Evolutionary conservation across 2,888 invertebrate species (phyloP).

Genomic region (Diploptera punctata): DNA sequence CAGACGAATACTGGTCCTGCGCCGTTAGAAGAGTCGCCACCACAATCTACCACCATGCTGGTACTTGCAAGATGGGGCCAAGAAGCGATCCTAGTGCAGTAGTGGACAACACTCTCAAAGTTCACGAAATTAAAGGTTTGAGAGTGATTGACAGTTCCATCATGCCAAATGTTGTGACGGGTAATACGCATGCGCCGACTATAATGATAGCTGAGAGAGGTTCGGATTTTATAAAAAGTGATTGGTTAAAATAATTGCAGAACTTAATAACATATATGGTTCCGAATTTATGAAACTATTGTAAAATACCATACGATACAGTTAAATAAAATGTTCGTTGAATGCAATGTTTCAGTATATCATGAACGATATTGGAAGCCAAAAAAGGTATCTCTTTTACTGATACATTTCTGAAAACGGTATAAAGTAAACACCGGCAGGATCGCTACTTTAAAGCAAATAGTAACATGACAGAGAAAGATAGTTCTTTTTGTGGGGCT

Average conservation of each 20-base stretch:
- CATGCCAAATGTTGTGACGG: slow-evolving; percentile 88
- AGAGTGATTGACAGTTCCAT: slow-evolving; percentile 87
- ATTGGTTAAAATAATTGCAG: slow-evolving; percentile 63
- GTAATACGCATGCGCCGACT: slow-evolving; percentile 88
- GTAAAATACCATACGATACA: no score
- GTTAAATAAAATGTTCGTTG: no score
- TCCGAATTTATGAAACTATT: no score
- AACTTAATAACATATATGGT: no score
- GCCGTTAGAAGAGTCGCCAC: slow-evolving; percentile 84
- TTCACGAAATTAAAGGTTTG: slow-evolving; percentile 75
- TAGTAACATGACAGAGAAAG: no score
- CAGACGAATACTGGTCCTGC: slow-evolving; percentile 86
- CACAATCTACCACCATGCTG: slow-evolving; percentile 90
- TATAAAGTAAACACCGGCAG: no score
- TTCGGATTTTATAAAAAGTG: slow-evolving; percentile 83
- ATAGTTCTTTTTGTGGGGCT: no score
- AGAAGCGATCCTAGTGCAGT: slow-evolving; percentile 63
- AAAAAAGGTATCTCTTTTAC: no score
- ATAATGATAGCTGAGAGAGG: slow-evolving; percentile 93
- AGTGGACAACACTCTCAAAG: slow-evolving; percentile 78
- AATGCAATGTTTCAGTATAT: no score
- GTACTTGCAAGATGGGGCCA: slow-evolving; percentile 87
- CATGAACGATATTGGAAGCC: no score
- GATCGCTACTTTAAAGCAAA: no score
- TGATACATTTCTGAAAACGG: no score